Conservation (phyloP, 2,797 vertebrate species). For the Micrastur ruficollis region DNA sequence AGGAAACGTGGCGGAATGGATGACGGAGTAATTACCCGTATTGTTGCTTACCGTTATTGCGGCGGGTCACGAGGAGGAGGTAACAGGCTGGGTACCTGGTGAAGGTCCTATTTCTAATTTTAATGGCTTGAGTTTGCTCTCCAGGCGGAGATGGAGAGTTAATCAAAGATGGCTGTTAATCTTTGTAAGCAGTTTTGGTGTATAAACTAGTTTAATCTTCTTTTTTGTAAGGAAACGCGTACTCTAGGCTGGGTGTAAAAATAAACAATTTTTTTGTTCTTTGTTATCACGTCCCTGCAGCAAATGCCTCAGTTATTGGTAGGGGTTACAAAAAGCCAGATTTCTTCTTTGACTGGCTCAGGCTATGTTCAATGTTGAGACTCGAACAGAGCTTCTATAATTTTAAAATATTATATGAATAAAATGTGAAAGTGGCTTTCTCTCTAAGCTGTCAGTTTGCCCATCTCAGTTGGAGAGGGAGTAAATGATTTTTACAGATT, state of each 20-base stretch:
- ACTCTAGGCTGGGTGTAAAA: neutral
- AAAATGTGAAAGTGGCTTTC: slow-evolving; percentile 58
- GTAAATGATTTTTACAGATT: slow-evolving; percentile 62
- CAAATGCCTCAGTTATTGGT: neutral
- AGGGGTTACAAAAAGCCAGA: neutral
- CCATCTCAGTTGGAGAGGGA: slow-evolving; percentile 22
- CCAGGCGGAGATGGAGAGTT: neutral
- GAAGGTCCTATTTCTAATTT: neutral
- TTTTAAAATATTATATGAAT: slow-evolving; percentile 56
- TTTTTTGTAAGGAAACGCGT: neutral
- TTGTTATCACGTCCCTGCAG: slow-evolving; percentile 5
- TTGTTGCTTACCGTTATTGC: neutral
- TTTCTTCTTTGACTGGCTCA: slow-evolving; percentile 48
- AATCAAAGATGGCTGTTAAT: neutral
- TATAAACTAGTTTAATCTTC: neutral
- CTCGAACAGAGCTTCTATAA: slow-evolving; percentile 48
- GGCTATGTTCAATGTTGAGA: slow-evolving; percentile 13
- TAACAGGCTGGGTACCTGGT: neutral
- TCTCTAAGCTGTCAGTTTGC: slow-evolving; percentile 42
- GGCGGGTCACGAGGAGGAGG: neutral
- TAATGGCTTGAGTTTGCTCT: neutral
- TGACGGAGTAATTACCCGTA: neutral
- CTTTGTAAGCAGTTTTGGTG: neutral
- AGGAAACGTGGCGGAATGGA: neutral
- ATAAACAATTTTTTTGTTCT: slow-evolving; percentile 13